These are phyloP conservation scores for Setophaga kirtlandii DNA, from an alignment of 2,113 vertebrate genomes.

Conservation along the genomic window DNA sequence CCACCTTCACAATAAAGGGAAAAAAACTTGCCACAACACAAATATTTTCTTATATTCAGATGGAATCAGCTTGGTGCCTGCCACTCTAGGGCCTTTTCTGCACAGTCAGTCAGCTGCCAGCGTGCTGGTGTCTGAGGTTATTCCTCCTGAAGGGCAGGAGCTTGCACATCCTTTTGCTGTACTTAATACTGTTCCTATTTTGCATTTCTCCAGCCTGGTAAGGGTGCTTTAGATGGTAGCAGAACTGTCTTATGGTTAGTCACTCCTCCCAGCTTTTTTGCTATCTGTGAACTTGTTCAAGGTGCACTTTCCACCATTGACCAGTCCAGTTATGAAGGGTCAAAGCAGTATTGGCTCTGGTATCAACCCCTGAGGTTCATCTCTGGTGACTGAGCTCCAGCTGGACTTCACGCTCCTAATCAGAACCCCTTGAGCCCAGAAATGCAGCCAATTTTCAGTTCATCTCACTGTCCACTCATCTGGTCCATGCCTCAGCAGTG, in stretches of 20 bases:
- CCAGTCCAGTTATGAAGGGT: neutral
- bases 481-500: neutral
- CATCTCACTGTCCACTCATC: neutral
- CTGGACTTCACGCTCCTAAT: neutral
- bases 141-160: neutral
- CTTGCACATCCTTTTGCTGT: neutral
- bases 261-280: neutral
- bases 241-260: neutral
- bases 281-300: neutral
- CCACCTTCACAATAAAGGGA: neutral
- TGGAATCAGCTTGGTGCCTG: neutral
- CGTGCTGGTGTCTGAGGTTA: neutral
- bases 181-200: neutral
- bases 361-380: neutral
- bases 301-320: neutral
- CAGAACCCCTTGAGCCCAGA: neutral
- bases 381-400: neutral
- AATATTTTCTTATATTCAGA: neutral
- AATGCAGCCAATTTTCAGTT: neutral
- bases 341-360: neutral
- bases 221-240: neutral
- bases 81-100: neutral
- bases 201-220: neutral
- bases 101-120: neutral
- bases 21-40: neutral